phyloP scores from a whole-genome alignment of 2,113 vertebrate species.

The Tautogolabrus adspersus region DNA sequence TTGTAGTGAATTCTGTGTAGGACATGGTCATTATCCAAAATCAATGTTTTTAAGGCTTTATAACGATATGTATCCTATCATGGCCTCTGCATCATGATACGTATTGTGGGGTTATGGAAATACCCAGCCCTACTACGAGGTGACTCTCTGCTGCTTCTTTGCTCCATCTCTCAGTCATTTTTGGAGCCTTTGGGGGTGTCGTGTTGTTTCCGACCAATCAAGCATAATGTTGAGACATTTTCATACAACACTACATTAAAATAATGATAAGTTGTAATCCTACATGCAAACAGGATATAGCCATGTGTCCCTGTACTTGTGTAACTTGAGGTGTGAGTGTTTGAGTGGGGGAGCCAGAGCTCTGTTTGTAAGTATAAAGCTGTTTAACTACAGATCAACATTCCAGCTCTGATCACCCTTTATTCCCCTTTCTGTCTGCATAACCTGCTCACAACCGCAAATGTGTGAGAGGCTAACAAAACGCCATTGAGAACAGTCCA shows the following conservation, averaged over 20 bases:
- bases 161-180: too few species aligned
- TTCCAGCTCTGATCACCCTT: slow-evolving; percentile 72
- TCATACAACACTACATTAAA: background rate
- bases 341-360: slow-evolving; percentile 52
- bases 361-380: slow-evolving; percentile 74
- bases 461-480: slow-evolving; percentile 32
- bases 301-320: slow-evolving; percentile 6
- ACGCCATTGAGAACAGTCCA: slow-evolving; percentile 33
- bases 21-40: too few species aligned
- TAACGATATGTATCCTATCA: too few species aligned
- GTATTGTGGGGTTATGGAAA: too few species aligned
- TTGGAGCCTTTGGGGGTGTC: too few species aligned
- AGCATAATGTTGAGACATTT: background rate
- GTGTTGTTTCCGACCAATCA: too few species aligned
- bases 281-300: background rate
- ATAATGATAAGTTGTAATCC: background rate
- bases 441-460: slow-evolving; percentile 23
- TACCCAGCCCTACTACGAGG: too few species aligned
- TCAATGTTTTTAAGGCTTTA: too few species aligned
- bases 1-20: too few species aligned
- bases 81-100: too few species aligned
- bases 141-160: too few species aligned
- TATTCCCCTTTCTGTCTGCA: slow-evolving; percentile 63
- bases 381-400: slow-evolving; percentile 84
- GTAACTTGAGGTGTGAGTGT: slow-evolving; percentile 50